Evolutionary conservation across 2,797 vertebrate species (phyloP), one percentile per base, ranked within the genome.

Genomic region (Paramormyrops hopkinsi): DNA sequence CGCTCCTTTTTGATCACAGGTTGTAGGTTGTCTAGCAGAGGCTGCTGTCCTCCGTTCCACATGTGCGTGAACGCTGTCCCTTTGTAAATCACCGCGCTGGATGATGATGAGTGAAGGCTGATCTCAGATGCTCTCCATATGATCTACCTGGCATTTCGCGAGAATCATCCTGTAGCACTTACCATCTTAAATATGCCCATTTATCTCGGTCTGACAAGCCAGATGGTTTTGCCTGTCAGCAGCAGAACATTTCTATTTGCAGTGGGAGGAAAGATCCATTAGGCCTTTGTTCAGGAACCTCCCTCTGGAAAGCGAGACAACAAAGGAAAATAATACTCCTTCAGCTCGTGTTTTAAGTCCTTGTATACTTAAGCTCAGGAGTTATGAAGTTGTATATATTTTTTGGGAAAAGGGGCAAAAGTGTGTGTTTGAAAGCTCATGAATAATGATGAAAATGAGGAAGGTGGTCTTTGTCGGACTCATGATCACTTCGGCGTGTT

Each of bases 341-440:
- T 88, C 90, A 88, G 91, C 91, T 89, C 73, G 93, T 92, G 92
- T 93, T 92, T 92, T 92, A 88, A 86, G 51, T 33, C 50, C 22
- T 91, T 44, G 76, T 37, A 48, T 25, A 76, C 76, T 83, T 41
- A 41, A 56, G 76, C 51, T 53, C 51, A 88, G 56, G 14, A 25
- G 4, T 90, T 90, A 90, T 92, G 76, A 83, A 90, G 89, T 92
- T 89, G 91, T 92, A 92, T 93, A 93, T 94, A 90, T 90, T 90
- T 62, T 92, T 94, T 92, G 89, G 91, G 91, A 90, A 90, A 1
- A n/a, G 91, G 88, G 56, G 65, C 89, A 90, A 89, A 90, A 82
- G 76, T 82, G 76, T 76, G 69, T 82, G 76, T 82, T 82, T 82
- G 76, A 82, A 82, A 82, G 76, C 76, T 44, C 17, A 82, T 41